A percentile compares a stretch with the other conserved stretches of the same genome.
Evolutionary conservation across 2,888 invertebrate genomes (phyloP).

Genomic region (Acronicta aceris): DNA sequence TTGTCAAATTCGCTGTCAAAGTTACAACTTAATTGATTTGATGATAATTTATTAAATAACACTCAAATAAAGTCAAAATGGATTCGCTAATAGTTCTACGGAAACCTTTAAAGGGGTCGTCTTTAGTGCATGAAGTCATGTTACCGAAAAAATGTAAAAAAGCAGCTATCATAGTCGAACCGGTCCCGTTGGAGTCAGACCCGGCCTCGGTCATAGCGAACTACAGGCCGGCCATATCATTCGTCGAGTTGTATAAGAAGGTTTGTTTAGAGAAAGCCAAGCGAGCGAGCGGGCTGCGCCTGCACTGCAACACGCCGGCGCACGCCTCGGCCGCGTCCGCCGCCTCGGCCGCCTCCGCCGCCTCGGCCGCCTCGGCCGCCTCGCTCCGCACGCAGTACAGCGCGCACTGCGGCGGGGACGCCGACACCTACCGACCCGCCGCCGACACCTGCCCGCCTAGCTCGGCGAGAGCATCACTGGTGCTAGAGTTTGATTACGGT

Average conservation of each 20-base stretch:
- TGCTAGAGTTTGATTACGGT: slow-evolving; percentile 50
- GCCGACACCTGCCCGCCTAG: neutral
- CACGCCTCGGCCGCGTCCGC: neutral
- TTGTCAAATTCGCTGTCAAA: slow-evolving; percentile 19
- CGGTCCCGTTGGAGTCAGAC: neutral
- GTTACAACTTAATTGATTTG: neutral
- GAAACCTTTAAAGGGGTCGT: slow-evolving; percentile 36
- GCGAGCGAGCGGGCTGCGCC: neutral
- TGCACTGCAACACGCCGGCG: slow-evolving; percentile 7
- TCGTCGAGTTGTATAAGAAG: slow-evolving; percentile 60
- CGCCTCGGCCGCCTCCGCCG: slow-evolving; percentile 7
- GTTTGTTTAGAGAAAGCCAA: slow-evolving; percentile 25
- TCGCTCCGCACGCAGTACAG: slow-evolving; percentile 17
- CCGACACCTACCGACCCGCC: neutral
- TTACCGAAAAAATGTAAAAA: slow-evolving; percentile 18
- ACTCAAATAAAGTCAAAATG: slow-evolving; percentile 39
- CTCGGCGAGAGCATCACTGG: slow-evolving; percentile 22
- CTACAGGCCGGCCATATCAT: slow-evolving; percentile 47
- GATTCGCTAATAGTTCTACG: slow-evolving; percentile 55
- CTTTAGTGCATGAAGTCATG: slow-evolving; percentile 3
- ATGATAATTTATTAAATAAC: neutral
- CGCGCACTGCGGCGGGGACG: neutral
- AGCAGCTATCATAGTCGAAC: neutral
- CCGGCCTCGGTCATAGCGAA: no score
- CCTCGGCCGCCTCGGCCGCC: slow-evolving; percentile 2